These are phyloP conservation scores for Toxotes jaculatrix DNA, from an alignment of 2,113 vertebrate genomes.

Conservation along the genomic window DNA sequence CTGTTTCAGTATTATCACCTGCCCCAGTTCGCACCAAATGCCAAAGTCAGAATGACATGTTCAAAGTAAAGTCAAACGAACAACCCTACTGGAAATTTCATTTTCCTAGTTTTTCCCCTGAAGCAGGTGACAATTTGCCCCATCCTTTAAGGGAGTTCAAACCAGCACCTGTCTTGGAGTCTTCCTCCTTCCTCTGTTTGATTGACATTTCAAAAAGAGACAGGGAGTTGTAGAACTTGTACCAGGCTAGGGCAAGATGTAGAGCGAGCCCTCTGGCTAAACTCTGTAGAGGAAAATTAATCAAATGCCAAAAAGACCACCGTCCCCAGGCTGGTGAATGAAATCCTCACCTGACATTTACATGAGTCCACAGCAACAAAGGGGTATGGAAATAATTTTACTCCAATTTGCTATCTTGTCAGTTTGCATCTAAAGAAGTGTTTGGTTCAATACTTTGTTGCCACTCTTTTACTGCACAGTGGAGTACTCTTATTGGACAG, in stretches of 20 bases:
- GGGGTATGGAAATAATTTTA: constrained; percentile 25
- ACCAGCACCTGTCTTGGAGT: constrained; percentile 23
- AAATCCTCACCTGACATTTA: constrained; percentile 64
- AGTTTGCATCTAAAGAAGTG: constrained; percentile 5
- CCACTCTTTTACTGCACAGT: constrained; percentile 14
- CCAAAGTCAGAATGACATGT: constrained; percentile 26
- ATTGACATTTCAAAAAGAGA: constrained; percentile 59
- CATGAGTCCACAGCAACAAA: constrained; percentile 46
- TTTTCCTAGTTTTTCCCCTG: constrained; percentile 3
- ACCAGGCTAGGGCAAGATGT: constrained; percentile 23
- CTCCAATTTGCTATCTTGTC: constrained; percentile 49
- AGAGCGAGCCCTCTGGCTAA: constrained; percentile 63
- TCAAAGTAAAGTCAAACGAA: constrained; percentile 34
- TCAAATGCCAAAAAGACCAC: constrained; percentile 43
- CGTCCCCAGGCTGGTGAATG: constrained; percentile 36
- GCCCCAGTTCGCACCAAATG: background rate
- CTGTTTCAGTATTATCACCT: background rate
- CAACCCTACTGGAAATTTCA: background rate
- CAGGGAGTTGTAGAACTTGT: constrained; percentile 41
- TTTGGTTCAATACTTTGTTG: constrained; percentile 46
- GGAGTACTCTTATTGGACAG: constrained; percentile 13
- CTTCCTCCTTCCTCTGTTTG: constrained; percentile 44
- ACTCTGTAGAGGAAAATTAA: constrained; percentile 58
- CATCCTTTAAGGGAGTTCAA: background rate
- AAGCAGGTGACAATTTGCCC: constrained; percentile 31